Base-by-base conservation (phyloP, 2,888 invertebrate species). In the Macrosoma leucophasiata region DNA sequence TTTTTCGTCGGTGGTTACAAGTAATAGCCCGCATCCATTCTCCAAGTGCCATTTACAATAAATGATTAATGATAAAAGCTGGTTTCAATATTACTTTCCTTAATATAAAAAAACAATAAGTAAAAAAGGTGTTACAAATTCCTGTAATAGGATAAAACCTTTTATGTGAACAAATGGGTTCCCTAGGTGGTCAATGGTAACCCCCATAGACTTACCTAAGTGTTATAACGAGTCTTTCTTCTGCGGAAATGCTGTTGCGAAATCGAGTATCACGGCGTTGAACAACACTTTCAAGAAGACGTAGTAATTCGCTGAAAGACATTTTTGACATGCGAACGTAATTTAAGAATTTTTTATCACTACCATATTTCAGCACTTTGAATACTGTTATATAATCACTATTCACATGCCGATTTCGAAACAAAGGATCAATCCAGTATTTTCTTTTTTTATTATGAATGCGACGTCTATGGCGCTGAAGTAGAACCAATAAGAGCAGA, bases 221-320 rank as follows among this genome's bases (percentile, higher is more conserved):
- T 28, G 28, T 28, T 18, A 31, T 31, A 15, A 31, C 31, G 31
- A 31, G 24, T 24, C 24, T 31, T 31, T 24, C 24, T 31, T 24
- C 31, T 31, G 24, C 31, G 23, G 23, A 31, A 31, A 31, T 31
- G 31, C 31, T 23, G 15, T 31, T 31, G 31, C 31, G 31, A 31
- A 31, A 31, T 31, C 31, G 24, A 31, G 31, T 31, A 24, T 24
- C 18, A 24, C 31, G 31, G 19, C 24, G 31, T 24, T 31, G 24
- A 31, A 31, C 24, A 24, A 2, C 9, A 24, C 12, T 24, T 18
- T 29, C 20, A 20, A 20, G 29, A 19, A 29, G 29, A 29, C 20
- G 6, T 29, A 29, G 20, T 13, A 19, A 29, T 29, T 29, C 12
- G 20, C 29, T n/a, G 8, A 29, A 29, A 28, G 18, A 28, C 19